Base-by-base conservation (phyloP, 2,888 invertebrate genomes). In the Chironomus tentans region DNA sequence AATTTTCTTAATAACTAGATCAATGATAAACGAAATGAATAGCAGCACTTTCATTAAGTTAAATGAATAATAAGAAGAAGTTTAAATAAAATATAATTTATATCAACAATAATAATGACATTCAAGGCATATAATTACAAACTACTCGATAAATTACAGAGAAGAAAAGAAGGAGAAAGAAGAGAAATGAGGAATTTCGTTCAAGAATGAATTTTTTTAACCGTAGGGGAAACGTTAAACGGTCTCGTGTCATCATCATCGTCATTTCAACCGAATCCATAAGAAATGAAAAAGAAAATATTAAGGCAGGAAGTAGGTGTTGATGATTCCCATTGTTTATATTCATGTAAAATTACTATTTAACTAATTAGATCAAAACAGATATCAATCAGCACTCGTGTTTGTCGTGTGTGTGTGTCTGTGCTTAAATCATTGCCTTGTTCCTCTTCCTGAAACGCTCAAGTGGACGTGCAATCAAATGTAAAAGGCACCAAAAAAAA, bases 291-390 rank as follows among this genome's bases (percentile, higher is more conserved):
- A 13, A 47, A 46, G 70, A 70, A 50, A 50, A 13, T 13, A 50
- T 13, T 13, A 22, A 70, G 12, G 47, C 72, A 61, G 72, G 72
- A 72, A 72, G 72, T 72, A 72, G 72, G 72, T 72, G 72, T 72
- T 62, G 61, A 72, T 61, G 21, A 22, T 65, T 65, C 18, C 12
- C 21, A 21, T 38, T 50, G 38, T 38, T 38, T 38, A 38, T 38
- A 38, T 38, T 38, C 38, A 38, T 38, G 38, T 38, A 10, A 38
- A 38, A 38, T 38, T 38, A 38, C 38, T 38, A 50, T 28, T 72
- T 62, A 61, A 24, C 18, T 72, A 72, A 72, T 72, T 72, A 62
- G 72, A 72, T 72, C 72, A 72, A 15, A 72, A 62, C 62, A 72
- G 72, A 28, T 72, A 72, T 72, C 50, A 62, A 72, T 72, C 72